Evolutionary conservation across 2,113 vertebrate species (phyloP).

Genomic region (Nesogale talazaci): DNA sequence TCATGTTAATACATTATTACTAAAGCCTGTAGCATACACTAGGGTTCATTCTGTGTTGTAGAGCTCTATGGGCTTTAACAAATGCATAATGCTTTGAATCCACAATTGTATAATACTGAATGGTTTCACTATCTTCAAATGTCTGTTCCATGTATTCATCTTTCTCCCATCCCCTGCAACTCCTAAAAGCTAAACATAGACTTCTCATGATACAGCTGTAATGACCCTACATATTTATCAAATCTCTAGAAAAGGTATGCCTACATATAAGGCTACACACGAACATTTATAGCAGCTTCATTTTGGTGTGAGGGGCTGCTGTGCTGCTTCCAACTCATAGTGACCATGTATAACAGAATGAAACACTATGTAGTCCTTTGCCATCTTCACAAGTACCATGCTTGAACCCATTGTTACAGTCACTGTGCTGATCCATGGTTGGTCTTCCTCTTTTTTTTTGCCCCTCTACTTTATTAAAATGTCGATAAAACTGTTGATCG

Average conservation of each 20-base stretch:
- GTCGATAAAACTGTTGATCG: too few species aligned
- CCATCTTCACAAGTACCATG: too few species aligned
- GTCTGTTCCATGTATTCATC: neutral
- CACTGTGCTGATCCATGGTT: too few species aligned
- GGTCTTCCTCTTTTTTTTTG: too few species aligned
- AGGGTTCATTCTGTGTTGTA: neutral
- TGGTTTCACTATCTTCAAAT: neutral
- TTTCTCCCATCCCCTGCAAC: neutral
- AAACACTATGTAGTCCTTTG: too few species aligned
- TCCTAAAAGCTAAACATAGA: neutral
- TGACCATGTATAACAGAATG: too few species aligned
- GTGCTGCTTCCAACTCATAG: too few species aligned
- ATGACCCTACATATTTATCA: neutral
- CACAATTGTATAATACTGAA: neutral
- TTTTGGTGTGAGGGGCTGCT: neutral
- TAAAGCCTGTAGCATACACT: neutral
- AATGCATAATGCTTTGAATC: neutral
- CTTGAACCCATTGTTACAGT: too few species aligned
- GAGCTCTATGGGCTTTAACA: neutral
- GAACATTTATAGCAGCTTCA: neutral
- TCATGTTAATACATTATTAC: neutral
- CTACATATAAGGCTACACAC: neutral
- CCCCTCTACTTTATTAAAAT: too few species aligned
- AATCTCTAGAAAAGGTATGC: neutral
- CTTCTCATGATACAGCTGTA: neutral